Evolutionary conservation across 2,113 vertebrate species (phyloP).

Genomic region (Pteronura brasiliensis): DNA sequence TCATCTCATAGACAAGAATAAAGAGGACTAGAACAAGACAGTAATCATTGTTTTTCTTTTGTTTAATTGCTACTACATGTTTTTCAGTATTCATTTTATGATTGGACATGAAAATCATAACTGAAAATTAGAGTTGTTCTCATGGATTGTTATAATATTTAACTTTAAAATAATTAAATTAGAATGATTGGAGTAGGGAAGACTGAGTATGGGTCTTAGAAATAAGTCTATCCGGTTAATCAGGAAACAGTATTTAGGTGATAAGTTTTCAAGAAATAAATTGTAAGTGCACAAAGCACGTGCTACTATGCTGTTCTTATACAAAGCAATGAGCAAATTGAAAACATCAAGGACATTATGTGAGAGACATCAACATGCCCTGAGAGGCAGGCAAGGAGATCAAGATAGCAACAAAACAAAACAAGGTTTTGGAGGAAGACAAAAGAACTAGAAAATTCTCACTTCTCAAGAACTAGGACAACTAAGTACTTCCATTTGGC

Average conservation of each 20-base stretch:
- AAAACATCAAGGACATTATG: background rate
- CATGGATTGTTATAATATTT: background rate
- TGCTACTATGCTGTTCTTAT: fast-evolving
- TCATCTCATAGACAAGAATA: background rate
- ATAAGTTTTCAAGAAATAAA: background rate
- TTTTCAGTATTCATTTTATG: background rate
- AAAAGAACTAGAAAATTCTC: background rate
- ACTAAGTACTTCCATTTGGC: background rate
- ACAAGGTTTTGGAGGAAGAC: background rate
- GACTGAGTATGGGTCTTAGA: background rate
- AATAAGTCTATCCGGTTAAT: background rate
- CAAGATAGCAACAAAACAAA: background rate
- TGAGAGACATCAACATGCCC: background rate
- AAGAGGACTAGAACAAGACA: background rate
- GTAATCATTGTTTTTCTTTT: background rate
- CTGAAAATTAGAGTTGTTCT: background rate
- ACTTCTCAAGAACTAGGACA: background rate
- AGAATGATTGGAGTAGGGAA: background rate
- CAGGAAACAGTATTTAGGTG: background rate
- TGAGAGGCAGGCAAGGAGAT: background rate
- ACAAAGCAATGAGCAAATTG: background rate
- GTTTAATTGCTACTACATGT: background rate
- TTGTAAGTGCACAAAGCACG: background rate
- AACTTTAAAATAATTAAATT: background rate
- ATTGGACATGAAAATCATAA: background rate